Evolutionary conservation across 1,140 invertebrate species (phyloP).

Genomic region (Coptotermes formosanus): DNA sequence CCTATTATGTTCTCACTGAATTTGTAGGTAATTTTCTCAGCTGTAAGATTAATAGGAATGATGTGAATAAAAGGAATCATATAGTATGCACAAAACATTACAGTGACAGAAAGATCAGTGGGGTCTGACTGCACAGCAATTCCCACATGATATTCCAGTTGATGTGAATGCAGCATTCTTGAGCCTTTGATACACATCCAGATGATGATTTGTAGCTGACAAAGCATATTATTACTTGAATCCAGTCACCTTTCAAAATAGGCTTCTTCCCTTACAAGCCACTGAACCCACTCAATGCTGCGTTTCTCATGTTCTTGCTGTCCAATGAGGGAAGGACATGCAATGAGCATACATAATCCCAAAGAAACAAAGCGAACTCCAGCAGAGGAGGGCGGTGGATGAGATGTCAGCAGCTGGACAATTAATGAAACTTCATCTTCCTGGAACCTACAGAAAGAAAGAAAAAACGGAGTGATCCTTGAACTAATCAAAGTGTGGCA

Average conservation of each 20-base stretch:
- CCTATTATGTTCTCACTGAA: too few relatives aligned
- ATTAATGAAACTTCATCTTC: conserved; percentile 88
- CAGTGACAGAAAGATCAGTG: too few relatives aligned
- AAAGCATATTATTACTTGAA: too few relatives aligned
- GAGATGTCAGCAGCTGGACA: conserved; percentile 82
- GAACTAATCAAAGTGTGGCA: too few relatives aligned
- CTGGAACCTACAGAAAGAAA: conserved; percentile 64
- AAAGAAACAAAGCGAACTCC: conserved; percentile 92
- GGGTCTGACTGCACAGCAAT: background rate
- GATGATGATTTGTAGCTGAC: too few relatives aligned
- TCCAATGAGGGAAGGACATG: conserved; percentile 84
- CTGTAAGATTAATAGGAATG: too few relatives aligned
- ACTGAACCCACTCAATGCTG: conserved; percentile 92
- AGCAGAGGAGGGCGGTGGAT: conserved; percentile 83
- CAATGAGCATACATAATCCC: conserved; percentile 91
- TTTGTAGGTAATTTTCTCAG: too few relatives aligned
- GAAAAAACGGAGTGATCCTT: background rate
- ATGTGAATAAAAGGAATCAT: too few relatives aligned
- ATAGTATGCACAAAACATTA: too few relatives aligned
- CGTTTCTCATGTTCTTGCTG: conserved; percentile 78
- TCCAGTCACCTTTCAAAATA: conserved; percentile 67
- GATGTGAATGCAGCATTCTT: too few relatives aligned
- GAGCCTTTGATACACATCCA: too few relatives aligned
- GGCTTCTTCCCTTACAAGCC: conserved; percentile 86
- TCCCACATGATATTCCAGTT: background rate